Evolutionary conservation across 1,140 invertebrate genomes (phyloP).

Genomic region (Drosophila kanapiae): DNA sequence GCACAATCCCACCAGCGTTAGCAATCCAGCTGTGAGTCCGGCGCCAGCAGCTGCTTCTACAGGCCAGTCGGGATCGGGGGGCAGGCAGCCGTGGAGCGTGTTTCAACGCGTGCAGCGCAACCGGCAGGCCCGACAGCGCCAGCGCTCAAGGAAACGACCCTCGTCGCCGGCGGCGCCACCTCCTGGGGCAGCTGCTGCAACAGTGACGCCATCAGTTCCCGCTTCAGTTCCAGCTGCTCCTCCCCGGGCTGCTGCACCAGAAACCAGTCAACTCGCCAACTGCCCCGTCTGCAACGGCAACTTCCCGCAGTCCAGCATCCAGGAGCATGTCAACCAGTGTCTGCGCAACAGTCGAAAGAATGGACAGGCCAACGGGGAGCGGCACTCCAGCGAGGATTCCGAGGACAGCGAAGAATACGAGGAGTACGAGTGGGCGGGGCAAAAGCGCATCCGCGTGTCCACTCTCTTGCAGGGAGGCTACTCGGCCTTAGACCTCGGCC

Average conservation of each 20-base stretch:
- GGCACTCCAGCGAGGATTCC: constrained; percentile 86
- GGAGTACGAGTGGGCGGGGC: constrained; percentile 94
- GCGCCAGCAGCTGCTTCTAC: background rate
- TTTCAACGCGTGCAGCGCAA: constrained; percentile 86
- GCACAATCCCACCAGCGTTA: constrained; percentile 81
- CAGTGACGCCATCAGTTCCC: constrained; percentile 75
- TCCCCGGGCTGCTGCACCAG: constrained; percentile 8
- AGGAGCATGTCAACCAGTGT: constrained; percentile 92
- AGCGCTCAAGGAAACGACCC: constrained; percentile 72
- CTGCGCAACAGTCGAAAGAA: constrained; percentile 84
- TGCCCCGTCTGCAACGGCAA: constrained; percentile 92
- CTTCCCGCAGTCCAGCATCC: constrained; percentile 89
- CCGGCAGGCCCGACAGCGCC: constrained; percentile 85
- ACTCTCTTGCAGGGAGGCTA: constrained; percentile 90
- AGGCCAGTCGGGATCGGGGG: constrained; percentile 53
- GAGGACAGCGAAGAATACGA: constrained; percentile 91
- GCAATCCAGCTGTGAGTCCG: background rate
- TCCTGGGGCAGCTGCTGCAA: constrained; percentile 64
- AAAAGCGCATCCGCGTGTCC: constrained; percentile 90
- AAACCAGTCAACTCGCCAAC: constrained; percentile 50
- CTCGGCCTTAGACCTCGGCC: constrained; percentile 86
- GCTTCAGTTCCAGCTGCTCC: constrained; percentile 71
- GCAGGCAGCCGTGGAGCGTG: constrained; percentile 81
- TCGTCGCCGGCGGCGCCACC: constrained; percentile 31
- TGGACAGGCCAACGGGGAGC: constrained; percentile 70